Percentiles rank a stretch among this genome's conserved stretches.
phyloP scores from a whole-genome alignment of 37 sponge, comb jelly and placozoan species.

The Mnemiopsis leidyi region DNA sequence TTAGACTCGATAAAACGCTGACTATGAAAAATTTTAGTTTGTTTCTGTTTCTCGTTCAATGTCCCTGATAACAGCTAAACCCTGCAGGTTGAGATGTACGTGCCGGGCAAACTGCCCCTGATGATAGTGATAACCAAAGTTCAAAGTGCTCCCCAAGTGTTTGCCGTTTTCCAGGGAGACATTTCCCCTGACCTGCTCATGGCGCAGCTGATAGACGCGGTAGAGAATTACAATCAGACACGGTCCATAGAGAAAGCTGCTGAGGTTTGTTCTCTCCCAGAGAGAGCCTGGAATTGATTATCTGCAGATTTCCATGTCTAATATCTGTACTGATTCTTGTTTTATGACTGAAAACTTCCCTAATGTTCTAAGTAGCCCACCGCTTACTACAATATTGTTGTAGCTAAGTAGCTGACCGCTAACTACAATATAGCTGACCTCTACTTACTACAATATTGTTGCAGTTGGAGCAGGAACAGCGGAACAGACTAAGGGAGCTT shows the following conservation, averaged over 20 bases:
- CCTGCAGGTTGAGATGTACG: not conserved
- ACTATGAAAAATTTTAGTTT: no score
- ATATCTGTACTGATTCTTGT: no score
- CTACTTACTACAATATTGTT: no score
- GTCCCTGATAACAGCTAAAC: not conserved
- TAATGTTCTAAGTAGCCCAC: no score
- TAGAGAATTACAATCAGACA: slow-evolving; percentile 8
- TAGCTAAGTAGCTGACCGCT: no score
- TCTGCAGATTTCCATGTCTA: no score
- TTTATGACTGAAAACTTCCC: no score
- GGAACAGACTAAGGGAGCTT: not conserved
- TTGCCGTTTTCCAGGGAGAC: slow-evolving; percentile 22
- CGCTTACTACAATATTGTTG: no score
- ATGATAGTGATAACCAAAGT: slow-evolving; percentile 41
- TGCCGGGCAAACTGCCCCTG: slow-evolving; percentile 36
- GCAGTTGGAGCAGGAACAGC: slow-evolving; percentile 37
- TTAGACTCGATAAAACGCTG: no score
- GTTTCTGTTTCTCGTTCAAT: no score
- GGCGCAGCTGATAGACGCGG: slow-evolving; percentile 12
- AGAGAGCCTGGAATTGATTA: no score
- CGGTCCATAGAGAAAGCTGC: not conserved
- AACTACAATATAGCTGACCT: no score
- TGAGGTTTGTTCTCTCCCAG: not conserved
- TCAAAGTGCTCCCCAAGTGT: slow-evolving; percentile 14
- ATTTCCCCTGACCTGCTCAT: slow-evolving; percentile 33